Conservation (phyloP, 2,888 invertebrate species). For the Leucoma salicis region DNA sequence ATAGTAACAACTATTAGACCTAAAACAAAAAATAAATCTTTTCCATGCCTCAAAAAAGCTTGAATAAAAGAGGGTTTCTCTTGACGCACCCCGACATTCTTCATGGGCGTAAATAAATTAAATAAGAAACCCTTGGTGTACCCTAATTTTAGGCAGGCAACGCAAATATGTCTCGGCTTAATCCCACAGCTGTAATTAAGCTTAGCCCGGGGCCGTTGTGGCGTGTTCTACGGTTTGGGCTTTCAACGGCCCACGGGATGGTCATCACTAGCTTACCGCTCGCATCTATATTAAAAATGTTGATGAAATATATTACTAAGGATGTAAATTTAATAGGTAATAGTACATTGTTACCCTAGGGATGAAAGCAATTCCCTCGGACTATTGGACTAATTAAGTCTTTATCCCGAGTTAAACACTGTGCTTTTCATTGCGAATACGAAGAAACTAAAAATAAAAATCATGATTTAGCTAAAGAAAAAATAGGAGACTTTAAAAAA, state of each 20-base stretch:
- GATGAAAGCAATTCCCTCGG: too few species aligned
- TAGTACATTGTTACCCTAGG: too few species aligned
- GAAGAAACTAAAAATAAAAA: too few species aligned
- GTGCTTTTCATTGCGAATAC: too few species aligned
- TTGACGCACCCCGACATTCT: constrained; percentile 31
- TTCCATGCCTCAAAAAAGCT: constrained; percentile 5
- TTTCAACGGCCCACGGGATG: constrained; percentile 33
- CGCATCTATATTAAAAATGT: too few species aligned
- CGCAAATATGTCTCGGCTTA: constrained; percentile 46
- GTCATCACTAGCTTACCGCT: constrained; percentile 28
- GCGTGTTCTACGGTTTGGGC: constrained; percentile 35
- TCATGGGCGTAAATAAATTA: constrained; percentile 52
- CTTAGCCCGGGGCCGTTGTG: constrained; percentile 36
- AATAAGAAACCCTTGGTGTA: constrained; percentile 47
- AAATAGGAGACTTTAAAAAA: too few species aligned
- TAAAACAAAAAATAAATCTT: constrained; percentile 1
- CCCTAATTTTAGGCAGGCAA: constrained; percentile 44
- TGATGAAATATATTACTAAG: too few species aligned
- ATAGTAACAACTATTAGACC: too few species aligned
- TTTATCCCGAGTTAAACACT: too few species aligned
- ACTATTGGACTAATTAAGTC: too few species aligned
- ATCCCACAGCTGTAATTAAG: constrained; percentile 47
- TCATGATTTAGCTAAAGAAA: too few species aligned
- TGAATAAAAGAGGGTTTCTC: constrained; percentile 17
- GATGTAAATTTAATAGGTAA: too few species aligned